A percentile compares a stretch with the other conserved stretches of the same genome.
These are phyloP conservation scores for Diuraphis noxia DNA, from an alignment of 1,140 invertebrate genomes.

Conservation along the genomic window DNA sequence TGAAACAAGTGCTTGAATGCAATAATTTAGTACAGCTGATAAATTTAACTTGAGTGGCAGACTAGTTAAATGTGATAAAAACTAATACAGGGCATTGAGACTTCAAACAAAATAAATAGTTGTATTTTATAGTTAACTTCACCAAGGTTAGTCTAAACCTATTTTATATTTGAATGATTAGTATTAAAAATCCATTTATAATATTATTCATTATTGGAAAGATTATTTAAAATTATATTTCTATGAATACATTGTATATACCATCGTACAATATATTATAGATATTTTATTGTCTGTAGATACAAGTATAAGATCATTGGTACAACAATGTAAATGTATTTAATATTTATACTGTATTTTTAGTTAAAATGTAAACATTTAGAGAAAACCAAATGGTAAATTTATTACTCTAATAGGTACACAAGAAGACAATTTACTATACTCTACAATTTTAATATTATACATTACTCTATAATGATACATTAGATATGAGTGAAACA, in stretches of 20 bases:
- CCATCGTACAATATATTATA: too few species aligned
- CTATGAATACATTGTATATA: too few species aligned
- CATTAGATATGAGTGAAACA: neutral
- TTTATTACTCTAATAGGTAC: slow-evolving; percentile 13
- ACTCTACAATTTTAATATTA: neutral
- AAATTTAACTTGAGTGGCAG: neutral
- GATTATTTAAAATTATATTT: neutral
- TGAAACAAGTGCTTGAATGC: neutral
- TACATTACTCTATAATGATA: neutral
- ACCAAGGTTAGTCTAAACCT: neutral
- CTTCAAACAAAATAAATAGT: neutral
- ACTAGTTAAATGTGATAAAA: neutral
- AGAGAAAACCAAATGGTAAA: neutral
- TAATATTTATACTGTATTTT: neutral
- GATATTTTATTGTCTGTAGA: neutral
- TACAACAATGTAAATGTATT: neutral
- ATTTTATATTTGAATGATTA: neutral
- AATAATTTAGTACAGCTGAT: neutral
- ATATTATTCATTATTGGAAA: neutral
- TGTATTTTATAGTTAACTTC: neutral
- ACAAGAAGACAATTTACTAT: slow-evolving; percentile 4
- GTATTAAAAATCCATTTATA: neutral
- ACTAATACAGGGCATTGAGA: neutral
- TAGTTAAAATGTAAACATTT: neutral
- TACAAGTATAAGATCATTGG: neutral